phyloP scores from a whole-genome alignment of 1,140 invertebrate genomes.

The Drosophila repletoides region DNA sequence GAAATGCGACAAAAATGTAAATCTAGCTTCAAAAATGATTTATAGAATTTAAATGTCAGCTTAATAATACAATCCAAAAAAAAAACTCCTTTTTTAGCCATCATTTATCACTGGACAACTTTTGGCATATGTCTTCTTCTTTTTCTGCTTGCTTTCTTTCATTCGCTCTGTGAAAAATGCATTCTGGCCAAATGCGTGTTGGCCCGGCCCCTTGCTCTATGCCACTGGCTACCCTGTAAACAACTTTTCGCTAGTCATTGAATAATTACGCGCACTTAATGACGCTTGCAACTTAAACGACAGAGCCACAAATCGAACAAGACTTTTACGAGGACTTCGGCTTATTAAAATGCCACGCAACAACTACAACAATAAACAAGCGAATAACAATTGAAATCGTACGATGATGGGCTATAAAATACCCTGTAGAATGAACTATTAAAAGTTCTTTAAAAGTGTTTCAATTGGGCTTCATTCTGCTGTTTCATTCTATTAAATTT shows the following conservation, averaged over 20 bases:
- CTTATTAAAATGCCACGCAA: slow-evolving; percentile 79
- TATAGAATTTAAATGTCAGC: slow-evolving; percentile 71
- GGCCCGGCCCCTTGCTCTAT: not conserved
- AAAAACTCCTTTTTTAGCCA: slow-evolving; percentile 21
- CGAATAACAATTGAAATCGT: not conserved
- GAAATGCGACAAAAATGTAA: slow-evolving; percentile 80
- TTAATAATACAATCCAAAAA: slow-evolving; percentile 57
- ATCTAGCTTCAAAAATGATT: slow-evolving; percentile 63
- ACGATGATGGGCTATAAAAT: not conserved
- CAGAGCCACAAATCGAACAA: slow-evolving; percentile 43
- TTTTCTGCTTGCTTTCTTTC: not conserved
- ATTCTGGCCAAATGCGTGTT: slow-evolving; percentile 38
- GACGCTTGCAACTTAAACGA: slow-evolving; percentile 65
- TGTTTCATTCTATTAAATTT: too few relatives aligned
- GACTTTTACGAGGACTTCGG: slow-evolving; percentile 32
- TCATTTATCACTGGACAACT: slow-evolving; percentile 64
- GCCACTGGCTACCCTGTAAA: not conserved
- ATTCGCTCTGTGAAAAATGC: slow-evolving; percentile 20
- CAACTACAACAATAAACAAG: slow-evolving; percentile 18
- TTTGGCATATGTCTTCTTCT: slow-evolving; percentile 39
- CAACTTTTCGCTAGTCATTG: slow-evolving; percentile 67
- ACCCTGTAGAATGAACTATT: not conserved
- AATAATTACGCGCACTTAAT: slow-evolving; percentile 79
- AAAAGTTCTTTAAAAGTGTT: too few relatives aligned
- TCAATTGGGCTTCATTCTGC: too few relatives aligned